These are phyloP conservation scores for Hexactinellida sp. DNA, from an alignment of 37 sponge, comb jelly and placozoan species.

Conservation along the genomic window DNA sequence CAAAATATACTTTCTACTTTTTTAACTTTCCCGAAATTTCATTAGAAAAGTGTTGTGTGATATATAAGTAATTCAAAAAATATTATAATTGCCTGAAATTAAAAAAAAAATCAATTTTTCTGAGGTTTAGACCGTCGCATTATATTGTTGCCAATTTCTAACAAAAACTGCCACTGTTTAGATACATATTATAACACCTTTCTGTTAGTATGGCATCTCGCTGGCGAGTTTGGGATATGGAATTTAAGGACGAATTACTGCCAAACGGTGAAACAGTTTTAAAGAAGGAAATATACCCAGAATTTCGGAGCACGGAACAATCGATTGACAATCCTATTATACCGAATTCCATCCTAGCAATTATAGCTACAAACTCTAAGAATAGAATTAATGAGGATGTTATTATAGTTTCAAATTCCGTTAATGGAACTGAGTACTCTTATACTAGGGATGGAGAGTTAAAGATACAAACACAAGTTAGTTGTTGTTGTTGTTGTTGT, in stretches of 20 bases:
- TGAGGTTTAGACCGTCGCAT: too few relatives aligned
- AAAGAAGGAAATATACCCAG: neutral
- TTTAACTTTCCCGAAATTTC: too few relatives aligned
- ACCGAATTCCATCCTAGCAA: neutral
- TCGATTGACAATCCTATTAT: neutral
- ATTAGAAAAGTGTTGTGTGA: too few relatives aligned
- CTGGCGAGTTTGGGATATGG: neutral
- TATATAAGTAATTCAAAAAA: too few relatives aligned
- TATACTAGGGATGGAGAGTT: constrained; percentile 7
- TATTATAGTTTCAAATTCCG: neutral
- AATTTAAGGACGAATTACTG: neutral
- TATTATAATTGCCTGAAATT: too few relatives aligned
- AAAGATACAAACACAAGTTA: neutral
- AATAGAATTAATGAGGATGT: neutral
- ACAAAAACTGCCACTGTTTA: too few relatives aligned
- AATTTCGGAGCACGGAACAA: neutral
- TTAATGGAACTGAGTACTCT: neutral
- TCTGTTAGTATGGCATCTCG: neutral
- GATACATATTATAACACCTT: neutral
- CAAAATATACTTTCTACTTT: too few relatives aligned
- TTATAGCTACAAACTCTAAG: neutral
- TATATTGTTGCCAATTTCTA: too few relatives aligned
- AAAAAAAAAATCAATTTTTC: too few relatives aligned
- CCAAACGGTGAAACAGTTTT: neutral
- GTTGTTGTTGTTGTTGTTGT: too few relatives aligned